A percentile compares a stretch with the other conserved stretches of the same genome.
phyloP scores from a whole-genome alignment of 2,797 vertebrate species.

The Enteromius afrohamiltoni region DNA sequence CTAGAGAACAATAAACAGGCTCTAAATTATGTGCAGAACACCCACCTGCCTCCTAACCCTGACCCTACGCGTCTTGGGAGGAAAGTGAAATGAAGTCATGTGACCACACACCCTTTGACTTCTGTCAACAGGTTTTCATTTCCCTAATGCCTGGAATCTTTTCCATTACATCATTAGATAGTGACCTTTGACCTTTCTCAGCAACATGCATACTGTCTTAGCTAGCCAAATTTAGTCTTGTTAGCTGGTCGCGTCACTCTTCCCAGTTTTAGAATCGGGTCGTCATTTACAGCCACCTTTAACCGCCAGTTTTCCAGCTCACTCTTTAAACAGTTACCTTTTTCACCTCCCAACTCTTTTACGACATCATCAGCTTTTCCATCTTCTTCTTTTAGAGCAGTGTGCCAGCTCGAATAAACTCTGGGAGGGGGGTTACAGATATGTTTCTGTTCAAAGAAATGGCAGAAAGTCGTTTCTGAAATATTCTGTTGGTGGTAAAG shows the following conservation, averaged over 20 bases:
- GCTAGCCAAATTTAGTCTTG: conserved; percentile 27
- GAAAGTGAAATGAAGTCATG: conserved; percentile 49
- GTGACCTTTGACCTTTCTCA: conserved; percentile 55
- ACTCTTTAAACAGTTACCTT: conserved; percentile 14
- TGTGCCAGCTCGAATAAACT: conserved; percentile 39
- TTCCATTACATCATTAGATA: conserved; percentile 63
- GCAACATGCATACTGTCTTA: conserved; percentile 22
- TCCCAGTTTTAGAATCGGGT: conserved; percentile 13
- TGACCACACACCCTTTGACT: conserved; percentile 44
- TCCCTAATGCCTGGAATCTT: conserved; percentile 51
- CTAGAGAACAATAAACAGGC: conserved; percentile 58
- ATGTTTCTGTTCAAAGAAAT: conserved; percentile 26
- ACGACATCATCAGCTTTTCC: conserved; percentile 6
- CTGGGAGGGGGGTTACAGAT: conserved; percentile 24
- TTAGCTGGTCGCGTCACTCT: conserved; percentile 4
- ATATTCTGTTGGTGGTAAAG: conserved; percentile 51
- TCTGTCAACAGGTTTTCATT: conserved; percentile 58
- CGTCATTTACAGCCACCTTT: conserved; percentile 20
- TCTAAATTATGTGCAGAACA: conserved; percentile 45
- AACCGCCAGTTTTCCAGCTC: background rate
- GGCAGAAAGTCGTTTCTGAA: conserved; percentile 48
- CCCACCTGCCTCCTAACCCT: conserved; percentile 29
- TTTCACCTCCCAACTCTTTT: conserved; percentile 33
- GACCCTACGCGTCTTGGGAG: conserved; percentile 31
- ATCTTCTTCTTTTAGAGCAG: conserved; percentile 12